Evolutionary conservation across 2,113 vertebrate genomes (phyloP).

Genomic region (Pituophis catenifer): DNA sequence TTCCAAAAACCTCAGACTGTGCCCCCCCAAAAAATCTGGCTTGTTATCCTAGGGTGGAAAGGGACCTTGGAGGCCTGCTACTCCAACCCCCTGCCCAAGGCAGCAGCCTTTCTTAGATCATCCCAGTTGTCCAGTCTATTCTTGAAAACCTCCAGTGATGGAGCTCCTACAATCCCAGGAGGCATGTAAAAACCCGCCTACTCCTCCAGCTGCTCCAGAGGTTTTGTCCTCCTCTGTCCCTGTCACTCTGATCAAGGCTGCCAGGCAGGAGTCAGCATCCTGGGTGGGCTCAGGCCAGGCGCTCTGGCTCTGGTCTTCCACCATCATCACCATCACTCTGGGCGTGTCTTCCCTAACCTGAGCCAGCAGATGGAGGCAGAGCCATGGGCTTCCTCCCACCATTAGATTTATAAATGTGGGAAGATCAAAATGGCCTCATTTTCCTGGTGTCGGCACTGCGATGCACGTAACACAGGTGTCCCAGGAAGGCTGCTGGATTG

Average conservation of each 20-base stretch:
- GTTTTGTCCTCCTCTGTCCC: background rate
- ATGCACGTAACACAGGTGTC: background rate
- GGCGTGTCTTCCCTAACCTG: background rate
- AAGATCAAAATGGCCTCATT: no score
- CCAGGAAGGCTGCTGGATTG: background rate
- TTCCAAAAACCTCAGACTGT: background rate
- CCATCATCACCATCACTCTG: background rate
- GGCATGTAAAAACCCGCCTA: background rate
- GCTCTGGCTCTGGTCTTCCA: background rate
- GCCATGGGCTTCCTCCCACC: rapidly evolving
- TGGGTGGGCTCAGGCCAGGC: background rate
- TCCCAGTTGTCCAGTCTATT: background rate
- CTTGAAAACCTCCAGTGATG: background rate
- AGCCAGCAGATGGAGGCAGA: background rate
- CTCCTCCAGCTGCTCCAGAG: background rate
- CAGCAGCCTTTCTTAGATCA: background rate
- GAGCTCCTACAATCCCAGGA: background rate
- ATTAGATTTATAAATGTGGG: background rate
- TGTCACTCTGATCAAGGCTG: background rate
- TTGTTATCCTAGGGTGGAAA: background rate
- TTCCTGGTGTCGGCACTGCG: background rate
- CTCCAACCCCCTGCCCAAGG: background rate
- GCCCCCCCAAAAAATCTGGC: background rate
- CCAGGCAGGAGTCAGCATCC: background rate
- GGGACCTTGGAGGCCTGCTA: background rate